Base-by-base conservation (phyloP, 2,888 invertebrate genomes). In the Dugesia japonica region DNA sequence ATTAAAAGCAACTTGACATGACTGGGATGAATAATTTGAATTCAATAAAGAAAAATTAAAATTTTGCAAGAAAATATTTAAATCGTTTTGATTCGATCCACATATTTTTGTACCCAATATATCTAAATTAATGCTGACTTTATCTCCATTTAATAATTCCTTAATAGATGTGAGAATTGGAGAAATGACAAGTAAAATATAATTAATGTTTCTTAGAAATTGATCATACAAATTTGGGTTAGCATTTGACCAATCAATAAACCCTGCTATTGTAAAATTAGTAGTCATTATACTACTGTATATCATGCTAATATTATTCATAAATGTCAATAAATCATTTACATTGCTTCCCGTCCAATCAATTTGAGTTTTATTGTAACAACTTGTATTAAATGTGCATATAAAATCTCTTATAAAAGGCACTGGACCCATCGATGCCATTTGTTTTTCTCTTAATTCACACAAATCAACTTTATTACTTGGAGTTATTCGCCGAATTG, bases 51-150 rank as follows among this genome's bases (percentile, higher is more conserved):
- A 13, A 4, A 56, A 56, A 56, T n/a, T 56, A 56, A 56, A 20
- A 23, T 56, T 56, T 20, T 56, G n/a, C 23, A 56, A n/a, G 7
- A 56, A 56, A 56, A 56, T n/a, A n/a, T 20, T 20, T 1, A 56
- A n/a, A 56, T 56, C 56, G n/a, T 56, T 56, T 20, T 56, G n/a
- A 56, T 56, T n/a, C 56, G 56, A 56, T 20, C 56, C 56, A 23
- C 56, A 56, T 20, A 56, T 9, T 9, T 4, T 4, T 7, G 1
- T 4, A 9, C 56, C 56, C 1, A 56, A n/a, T 13, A 20, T n/a
- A 4, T 20, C 17, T 4, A 20, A 7, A 20, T 23, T 23, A 7
- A 20, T n/a, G 4, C 1, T 1, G 4, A 23, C 23, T 56, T 23
- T 4, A n/a, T 56, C 17, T 20, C 23, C 56, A 23, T 4, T 20